Evolutionary conservation across 2,888 invertebrate species (phyloP).

Genomic region (Dione vanillae): DNA sequence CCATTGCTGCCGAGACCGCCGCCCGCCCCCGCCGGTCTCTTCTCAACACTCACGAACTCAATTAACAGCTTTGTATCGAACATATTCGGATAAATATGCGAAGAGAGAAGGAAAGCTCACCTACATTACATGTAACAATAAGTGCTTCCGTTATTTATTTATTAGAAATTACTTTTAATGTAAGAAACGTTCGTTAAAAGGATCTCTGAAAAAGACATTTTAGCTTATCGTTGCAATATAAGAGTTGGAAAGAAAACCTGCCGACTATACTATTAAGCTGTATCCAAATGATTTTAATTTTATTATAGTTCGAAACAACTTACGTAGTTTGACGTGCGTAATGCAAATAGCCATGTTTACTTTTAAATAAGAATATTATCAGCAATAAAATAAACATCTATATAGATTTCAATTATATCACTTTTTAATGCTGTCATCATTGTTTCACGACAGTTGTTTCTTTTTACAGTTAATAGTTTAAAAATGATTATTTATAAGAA

Average conservation of each 20-base stretch:
- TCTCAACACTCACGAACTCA: slow-evolving; percentile 90
- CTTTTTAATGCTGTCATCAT: neutral
- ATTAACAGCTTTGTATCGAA: slow-evolving; percentile 91
- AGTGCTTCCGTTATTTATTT: slow-evolving; percentile 19
- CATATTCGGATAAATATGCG: slow-evolving; percentile 86
- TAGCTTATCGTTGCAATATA: slow-evolving; percentile 1
- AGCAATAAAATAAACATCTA: neutral
- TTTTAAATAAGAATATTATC: neutral
- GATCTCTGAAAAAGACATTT: slow-evolving; percentile 6
- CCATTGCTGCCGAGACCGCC: slow-evolving; percentile 74
- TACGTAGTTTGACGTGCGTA: neutral
- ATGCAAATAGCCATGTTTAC: neutral
- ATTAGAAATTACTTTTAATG: neutral
- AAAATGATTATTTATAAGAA: neutral
- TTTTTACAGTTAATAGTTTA: neutral
- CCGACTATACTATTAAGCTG: slow-evolving; percentile 43
- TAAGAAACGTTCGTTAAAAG: slow-evolving; percentile 10
- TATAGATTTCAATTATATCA: slow-evolving; percentile 3
- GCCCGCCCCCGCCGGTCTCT: slow-evolving; percentile 85
- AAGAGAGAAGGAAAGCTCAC: neutral
- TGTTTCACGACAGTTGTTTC: neutral
- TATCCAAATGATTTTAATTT: slow-evolving; percentile 12
- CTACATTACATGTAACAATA: neutral
- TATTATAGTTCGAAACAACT: neutral
- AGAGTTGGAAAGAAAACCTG: slow-evolving; percentile 30